Conservation (phyloP, 2,888 invertebrate species). For the Hypselothyrea guttata region DNA sequence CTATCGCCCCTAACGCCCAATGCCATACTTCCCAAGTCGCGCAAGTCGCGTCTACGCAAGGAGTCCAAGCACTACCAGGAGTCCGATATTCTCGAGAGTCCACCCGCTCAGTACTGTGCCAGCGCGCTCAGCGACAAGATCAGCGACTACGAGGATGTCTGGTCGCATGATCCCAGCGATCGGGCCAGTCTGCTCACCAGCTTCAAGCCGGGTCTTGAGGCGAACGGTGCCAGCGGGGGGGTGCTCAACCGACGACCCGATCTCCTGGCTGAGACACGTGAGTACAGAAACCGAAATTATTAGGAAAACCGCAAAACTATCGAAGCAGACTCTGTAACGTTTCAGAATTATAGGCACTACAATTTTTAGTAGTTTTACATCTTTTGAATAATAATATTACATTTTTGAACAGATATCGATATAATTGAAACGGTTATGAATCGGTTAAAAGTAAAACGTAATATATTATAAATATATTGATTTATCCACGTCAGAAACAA, state of each 20-base stretch:
- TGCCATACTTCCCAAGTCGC: conserved; percentile 78
- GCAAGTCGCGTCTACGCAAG: conserved; percentile 84
- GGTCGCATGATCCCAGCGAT: conserved; percentile 87
- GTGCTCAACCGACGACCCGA: conserved; percentile 83
- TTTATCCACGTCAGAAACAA: too few relatives aligned
- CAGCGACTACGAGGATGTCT: conserved; percentile 97
- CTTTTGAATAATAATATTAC: neutral
- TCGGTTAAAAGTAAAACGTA: too few relatives aligned
- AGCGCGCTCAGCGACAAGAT: conserved; percentile 95
- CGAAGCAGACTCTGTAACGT: neutral
- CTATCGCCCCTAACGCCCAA: conserved; percentile 82
- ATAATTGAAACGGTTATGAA: neutral
- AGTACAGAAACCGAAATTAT: conserved; percentile 47
- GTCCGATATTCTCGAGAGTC: conserved; percentile 92
- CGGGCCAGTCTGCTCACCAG: conserved; percentile 84
- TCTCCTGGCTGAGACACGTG: conserved; percentile 85
- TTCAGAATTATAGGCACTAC: too few relatives aligned
- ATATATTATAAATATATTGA: too few relatives aligned
- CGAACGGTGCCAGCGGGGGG: conserved; percentile 44
- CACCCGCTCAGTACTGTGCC: conserved; percentile 91
- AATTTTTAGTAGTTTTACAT: neutral
- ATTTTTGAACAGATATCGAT: too few relatives aligned
- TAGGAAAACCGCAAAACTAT: neutral
- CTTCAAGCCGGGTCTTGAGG: conserved; percentile 78
- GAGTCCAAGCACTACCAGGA: conserved; percentile 88